Evolutionary conservation across 1,140 invertebrate genomes (phyloP), one percentile per base, ranked within the genome.

Genomic region (Augochlora pura): DNA sequence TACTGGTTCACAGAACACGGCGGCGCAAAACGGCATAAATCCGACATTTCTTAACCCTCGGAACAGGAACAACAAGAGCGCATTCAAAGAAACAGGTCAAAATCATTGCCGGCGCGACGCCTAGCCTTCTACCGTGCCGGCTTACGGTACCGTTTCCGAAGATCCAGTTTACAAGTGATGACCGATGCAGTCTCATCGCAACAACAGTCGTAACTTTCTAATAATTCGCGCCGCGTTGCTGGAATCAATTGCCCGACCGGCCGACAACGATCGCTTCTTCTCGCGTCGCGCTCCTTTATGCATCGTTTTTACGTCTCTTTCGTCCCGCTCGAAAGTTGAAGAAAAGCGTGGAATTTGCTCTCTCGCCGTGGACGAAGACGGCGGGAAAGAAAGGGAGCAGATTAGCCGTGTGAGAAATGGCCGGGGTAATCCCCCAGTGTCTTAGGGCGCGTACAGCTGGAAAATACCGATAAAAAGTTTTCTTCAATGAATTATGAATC

Each of bases 401-500:
- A 38, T 49, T 1, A 21, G 52, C 23, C 6, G 6, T 2, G 10
- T 1, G 32, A 63, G 67, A 77, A 70, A 77, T n/a, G 18, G n/a
- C 23, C 39, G 21, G 27, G 3, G 38, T 6, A n/a, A 42, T 14
- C 4, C 46, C 46, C 60, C 32, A 16, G 38, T 39, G 76, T 72
- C 38, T 72, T 69, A n/a, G 77, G 70, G 38, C 67, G 77, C 69
- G 77, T 79, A 66, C 79, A 86, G 84, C 74, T 86, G 83, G 76
- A 69, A 85, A 80, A 82, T 85, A 73, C 70, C 80, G 75, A 76
- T 83, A 85, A 86, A 86, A 86, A 86, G 80, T 86, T 86, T 76
- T n/a, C 25, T 6, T 46, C 64, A 83, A 86, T 86, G 85, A 86
- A 83, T 86, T 86, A 86, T 86, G 84, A 83, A 83, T 86, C 85